These are phyloP conservation scores for Apis dorsata DNA, from an alignment of 1,140 invertebrate genomes.

Conservation along the genomic window DNA sequence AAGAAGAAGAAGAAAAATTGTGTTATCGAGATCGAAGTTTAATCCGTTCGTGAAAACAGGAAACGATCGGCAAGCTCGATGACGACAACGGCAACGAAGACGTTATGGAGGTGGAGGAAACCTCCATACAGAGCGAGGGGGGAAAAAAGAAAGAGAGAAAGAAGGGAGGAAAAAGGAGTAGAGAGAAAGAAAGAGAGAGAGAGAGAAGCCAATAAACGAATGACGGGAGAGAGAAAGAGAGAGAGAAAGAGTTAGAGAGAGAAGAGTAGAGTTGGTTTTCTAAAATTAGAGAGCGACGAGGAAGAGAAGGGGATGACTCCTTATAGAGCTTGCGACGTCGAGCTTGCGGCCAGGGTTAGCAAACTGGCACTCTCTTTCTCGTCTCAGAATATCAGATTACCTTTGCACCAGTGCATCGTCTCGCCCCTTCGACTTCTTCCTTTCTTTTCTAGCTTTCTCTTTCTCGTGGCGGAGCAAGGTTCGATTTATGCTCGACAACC, in stretches of 20 bases:
- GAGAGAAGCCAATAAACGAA: constrained; percentile 5
- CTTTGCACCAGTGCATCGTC: constrained; percentile 56
- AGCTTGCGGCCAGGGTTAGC: constrained; percentile 75
- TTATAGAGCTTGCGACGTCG: constrained; percentile 78
- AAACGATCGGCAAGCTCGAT: constrained; percentile 13
- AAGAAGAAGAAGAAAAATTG: no score
- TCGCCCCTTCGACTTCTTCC: constrained; percentile 63
- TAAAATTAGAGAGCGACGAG: constrained; percentile 78
- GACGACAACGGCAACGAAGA: constrained; percentile 41
- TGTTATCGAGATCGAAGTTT: background rate
- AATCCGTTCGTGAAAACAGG: background rate
- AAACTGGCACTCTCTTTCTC: constrained; percentile 71
- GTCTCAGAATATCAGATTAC: constrained; percentile 76
- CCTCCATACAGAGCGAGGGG: constrained; percentile 13
- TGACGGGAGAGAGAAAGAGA: constrained; percentile 38
- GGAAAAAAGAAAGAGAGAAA: background rate
- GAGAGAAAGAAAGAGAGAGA: background rate
- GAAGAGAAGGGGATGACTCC: constrained; percentile 76
- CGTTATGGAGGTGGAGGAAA: constrained; percentile 16
- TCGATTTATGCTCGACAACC: constrained; percentile 39
- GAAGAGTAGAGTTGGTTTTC: constrained; percentile 55
- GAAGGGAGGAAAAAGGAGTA: background rate
- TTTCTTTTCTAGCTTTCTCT: constrained; percentile 53
- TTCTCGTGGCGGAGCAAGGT: constrained; percentile 44
- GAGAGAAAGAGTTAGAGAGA: constrained; percentile 35